A percentile compares a stretch with the other conserved stretches of the same genome.
phyloP scores from a whole-genome alignment of 2,113 vertebrate species.

The Acinonyx jubatus region DNA sequence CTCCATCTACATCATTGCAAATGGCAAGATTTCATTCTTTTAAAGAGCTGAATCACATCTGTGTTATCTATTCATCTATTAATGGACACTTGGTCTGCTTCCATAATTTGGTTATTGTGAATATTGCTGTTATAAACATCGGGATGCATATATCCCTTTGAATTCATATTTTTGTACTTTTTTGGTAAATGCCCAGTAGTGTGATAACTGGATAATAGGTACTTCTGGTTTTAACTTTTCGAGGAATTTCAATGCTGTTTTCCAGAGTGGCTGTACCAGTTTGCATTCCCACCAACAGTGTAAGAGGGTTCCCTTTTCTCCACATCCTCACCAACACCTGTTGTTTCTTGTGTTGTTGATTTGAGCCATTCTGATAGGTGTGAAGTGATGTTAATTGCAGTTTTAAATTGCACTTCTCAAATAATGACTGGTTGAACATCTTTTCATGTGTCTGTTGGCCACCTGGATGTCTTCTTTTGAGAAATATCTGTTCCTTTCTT shows the following conservation, averaged over 20 bases:
- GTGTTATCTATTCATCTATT: too few relatives aligned
- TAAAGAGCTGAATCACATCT: neutral
- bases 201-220: neutral
- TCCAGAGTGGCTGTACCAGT: too few relatives aligned
- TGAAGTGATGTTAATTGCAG: neutral
- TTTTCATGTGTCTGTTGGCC: neutral
- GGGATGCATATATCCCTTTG: neutral
- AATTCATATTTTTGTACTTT: neutral
- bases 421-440: neutral
- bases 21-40: neutral
- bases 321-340: too few relatives aligned
- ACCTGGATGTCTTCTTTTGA: neutral
- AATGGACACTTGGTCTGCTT: too few relatives aligned
- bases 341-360: too few relatives aligned
- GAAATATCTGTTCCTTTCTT: neutral
- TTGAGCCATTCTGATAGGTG: too few relatives aligned
- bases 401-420: neutral
- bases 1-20: neutral
- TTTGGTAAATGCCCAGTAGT: neutral
- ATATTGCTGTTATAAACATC: too few relatives aligned
- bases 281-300: too few relatives aligned
- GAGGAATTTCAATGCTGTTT: too few relatives aligned
- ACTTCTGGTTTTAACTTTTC: too few relatives aligned
- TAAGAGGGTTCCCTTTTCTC: too few relatives aligned
- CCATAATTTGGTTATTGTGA: too few relatives aligned